phyloP scores from a whole-genome alignment of 2,113 vertebrate genomes.

The Diadophis punctatus region DNA sequence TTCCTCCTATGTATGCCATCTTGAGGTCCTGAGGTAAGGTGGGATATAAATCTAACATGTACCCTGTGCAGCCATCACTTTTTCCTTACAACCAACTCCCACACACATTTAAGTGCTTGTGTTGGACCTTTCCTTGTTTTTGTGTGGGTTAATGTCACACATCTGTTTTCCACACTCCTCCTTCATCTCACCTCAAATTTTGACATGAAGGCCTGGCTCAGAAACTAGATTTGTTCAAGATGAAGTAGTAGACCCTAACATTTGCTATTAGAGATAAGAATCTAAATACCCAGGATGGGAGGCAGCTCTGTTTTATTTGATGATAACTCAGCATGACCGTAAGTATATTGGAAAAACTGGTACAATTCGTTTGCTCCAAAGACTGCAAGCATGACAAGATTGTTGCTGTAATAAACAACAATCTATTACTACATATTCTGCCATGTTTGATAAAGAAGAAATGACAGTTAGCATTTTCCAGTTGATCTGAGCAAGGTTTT shows the following conservation, averaged over 20 bases:
- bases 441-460: too few relatives aligned
- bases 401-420: background rate
- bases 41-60: background rate
- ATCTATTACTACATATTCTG: background rate
- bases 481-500: background rate
- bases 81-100: background rate
- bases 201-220: background rate
- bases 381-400: background rate
- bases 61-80: background rate
- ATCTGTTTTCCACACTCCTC: background rate
- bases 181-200: background rate
- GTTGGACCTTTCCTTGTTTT: background rate
- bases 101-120: background rate
- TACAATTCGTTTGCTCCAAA: background rate
- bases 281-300: background rate
- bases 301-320: background rate
- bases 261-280: background rate
- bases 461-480: background rate
- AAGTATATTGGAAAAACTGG: background rate
- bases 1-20: background rate
- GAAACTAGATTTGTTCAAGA: background rate
- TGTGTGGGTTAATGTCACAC: background rate
- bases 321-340: background rate
- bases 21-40: background rate
- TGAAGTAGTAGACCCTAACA: background rate